Conservation (phyloP, 2,888 invertebrate genomes). For the Ashinkailepas kermadecensis region DNA sequence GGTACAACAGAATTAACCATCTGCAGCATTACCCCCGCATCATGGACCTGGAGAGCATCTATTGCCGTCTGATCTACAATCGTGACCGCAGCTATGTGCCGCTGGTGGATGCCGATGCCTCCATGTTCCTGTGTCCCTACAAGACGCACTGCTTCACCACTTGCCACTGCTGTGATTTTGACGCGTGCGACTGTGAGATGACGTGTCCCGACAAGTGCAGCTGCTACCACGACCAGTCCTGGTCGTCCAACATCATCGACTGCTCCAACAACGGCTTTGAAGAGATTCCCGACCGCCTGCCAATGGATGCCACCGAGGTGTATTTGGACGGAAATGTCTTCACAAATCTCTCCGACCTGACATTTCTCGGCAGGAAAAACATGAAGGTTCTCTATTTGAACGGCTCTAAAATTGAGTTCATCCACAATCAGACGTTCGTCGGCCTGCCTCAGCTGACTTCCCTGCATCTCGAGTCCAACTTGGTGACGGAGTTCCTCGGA, state of each 20-base stretch:
- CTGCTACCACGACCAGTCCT: constrained; percentile 80
- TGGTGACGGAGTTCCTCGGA: constrained; percentile 59
- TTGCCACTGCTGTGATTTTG: constrained; percentile 85
- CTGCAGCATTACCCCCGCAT: constrained; percentile 70
- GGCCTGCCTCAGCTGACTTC: constrained; percentile 68
- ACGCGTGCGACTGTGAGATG: constrained; percentile 88
- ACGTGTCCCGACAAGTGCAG: constrained; percentile 79
- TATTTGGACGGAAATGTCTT: constrained; percentile 78
- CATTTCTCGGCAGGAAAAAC: constrained; percentile 75
- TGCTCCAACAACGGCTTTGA: constrained; percentile 53
- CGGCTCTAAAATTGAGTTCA: constrained; percentile 64
- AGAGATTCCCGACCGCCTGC: constrained; percentile 66
- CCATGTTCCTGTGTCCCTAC: constrained; percentile 77
- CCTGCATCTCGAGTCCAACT: constrained; percentile 66
- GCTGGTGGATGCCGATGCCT: constrained; percentile 66
- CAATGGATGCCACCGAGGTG: constrained; percentile 83
- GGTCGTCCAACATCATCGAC: constrained; percentile 78
- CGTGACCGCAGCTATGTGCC: constrained; percentile 65
- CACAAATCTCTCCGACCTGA: constrained; percentile 65
- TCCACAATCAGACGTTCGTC: constrained; percentile 75
- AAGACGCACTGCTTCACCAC: constrained; percentile 75
- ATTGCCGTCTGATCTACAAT: constrained; percentile 71
- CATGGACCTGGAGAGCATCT: constrained; percentile 72
- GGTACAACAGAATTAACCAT: constrained; percentile 71
- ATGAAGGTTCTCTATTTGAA: constrained; percentile 67